Evolutionary conservation across 1,140 invertebrate genomes (phyloP), one percentile per base, ranked within the genome.

Genomic region (Rhyzopertha dominica): DNA sequence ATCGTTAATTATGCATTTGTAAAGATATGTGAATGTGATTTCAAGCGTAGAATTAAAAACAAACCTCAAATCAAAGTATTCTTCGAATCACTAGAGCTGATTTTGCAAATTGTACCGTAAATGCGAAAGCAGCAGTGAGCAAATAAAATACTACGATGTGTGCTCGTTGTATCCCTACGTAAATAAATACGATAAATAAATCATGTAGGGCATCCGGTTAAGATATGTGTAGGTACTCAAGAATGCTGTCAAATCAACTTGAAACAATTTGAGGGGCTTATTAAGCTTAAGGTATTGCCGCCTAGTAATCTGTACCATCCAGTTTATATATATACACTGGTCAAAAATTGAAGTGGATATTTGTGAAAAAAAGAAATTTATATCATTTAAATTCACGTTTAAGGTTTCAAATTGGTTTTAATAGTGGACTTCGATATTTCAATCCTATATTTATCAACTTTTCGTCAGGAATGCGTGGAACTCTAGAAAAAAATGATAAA

Each of bases 11-110:
- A 35, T 29, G 22, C 23, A 1, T 4, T 45, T 7, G 17, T 37
- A 18, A 24, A 25, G 23, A 45, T 19, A 22, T 45, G 43, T 32
- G 34, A 45, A 18, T 45, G 43, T 26, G 23, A 45, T 7, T 45
- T 45, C 32, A 28, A 16, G 9, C 18, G 7, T 10, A 3, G n/a
- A 9, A 4, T 37, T 9, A 44, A 35, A 44, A 37, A 22, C 25
- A 26, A 44, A 13, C 1, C 23, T 8, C 5, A 44, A 28, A 25
- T 28, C 5, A 38, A 45, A 24, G 4, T 16, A 22, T 38, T 38
- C 38, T 29, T n/a, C 4, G 17, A 29, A 18, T 23, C 14, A 17
- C 13, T 13, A 9, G 19, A 9, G n/a, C 4, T 20, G n/a, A 5
- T 29, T 14, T n/a, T 25, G n/a, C 16, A 44, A 36, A 18, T 17